Conservation (phyloP, 2,797 vertebrate genomes). For the Dermochelys coriacea region DNA sequence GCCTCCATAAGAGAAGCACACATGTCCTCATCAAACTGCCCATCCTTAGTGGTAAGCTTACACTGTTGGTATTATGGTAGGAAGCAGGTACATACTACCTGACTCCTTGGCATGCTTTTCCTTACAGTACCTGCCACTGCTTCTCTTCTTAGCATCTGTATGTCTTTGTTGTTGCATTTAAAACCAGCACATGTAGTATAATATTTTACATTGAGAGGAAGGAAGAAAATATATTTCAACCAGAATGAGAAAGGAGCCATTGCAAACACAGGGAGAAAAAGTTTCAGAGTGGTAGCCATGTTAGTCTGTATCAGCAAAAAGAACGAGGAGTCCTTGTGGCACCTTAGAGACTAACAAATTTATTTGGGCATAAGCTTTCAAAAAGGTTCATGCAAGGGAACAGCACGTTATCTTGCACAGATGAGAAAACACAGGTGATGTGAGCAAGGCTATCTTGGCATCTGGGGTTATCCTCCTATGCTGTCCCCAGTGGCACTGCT, state of each 20-base stretch:
- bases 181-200: neutral
- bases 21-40: neutral
- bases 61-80: neutral
- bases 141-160: neutral
- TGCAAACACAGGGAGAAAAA: neutral
- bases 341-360: too few species aligned
- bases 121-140: neutral
- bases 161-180: constrained; percentile 6
- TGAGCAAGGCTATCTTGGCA: neutral
- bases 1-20: neutral
- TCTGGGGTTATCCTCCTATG: neutral
- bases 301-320: too few species aligned
- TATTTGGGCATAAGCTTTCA: neutral
- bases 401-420: accelerated
- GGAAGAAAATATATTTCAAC: constrained; percentile 22
- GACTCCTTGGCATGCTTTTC: neutral
- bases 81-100: neutral
- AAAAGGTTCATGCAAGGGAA: neutral
- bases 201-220: neutral
- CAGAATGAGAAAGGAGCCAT: neutral
- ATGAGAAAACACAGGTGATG: neutral
- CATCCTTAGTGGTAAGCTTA: neutral
- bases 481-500: neutral
- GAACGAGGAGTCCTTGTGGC: too few species aligned
- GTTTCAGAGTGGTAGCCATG: neutral